These are phyloP conservation scores for Thymelicus acteon DNA, from an alignment of 2,888 invertebrate species.

Conservation along the genomic window DNA sequence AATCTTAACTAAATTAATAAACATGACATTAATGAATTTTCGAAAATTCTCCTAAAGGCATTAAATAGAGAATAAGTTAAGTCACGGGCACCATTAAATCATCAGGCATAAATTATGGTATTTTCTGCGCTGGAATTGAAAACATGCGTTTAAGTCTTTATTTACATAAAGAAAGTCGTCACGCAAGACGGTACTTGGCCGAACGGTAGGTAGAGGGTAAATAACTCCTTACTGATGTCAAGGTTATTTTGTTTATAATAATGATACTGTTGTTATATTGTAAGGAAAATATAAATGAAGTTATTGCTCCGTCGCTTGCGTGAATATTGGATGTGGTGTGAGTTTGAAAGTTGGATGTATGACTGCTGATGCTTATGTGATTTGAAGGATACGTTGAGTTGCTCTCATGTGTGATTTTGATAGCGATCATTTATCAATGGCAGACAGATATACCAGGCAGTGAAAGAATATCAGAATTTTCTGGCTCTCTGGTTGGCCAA, in stretches of 20 bases:
- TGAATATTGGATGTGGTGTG: background rate
- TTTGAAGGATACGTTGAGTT: too few relatives aligned
- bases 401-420: too few relatives aligned
- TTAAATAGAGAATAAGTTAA: too few relatives aligned
- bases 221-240: slow-evolving; percentile 25
- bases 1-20: too few relatives aligned
- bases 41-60: too few relatives aligned
- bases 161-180: slow-evolving; percentile 33
- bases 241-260: slow-evolving; percentile 9
- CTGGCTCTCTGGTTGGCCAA: too few relatives aligned
- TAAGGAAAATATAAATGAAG: background rate
- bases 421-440: too few relatives aligned
- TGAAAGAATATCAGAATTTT: too few relatives aligned
- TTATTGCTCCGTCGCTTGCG: background rate
- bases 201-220: slow-evolving; percentile 7
- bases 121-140: slow-evolving; percentile 11
- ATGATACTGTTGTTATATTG: background rate
- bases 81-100: too few relatives aligned
- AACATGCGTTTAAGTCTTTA: slow-evolving; percentile 31
- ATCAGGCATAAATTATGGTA: background rate
- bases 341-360: background rate
- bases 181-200: slow-evolving; percentile 25
- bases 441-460: too few relatives aligned
- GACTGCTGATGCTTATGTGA: too few relatives aligned
- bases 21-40: too few relatives aligned